Evolutionary conservation across 2,113 vertebrate genomes (phyloP).

Genomic region (Hylia prasina): DNA sequence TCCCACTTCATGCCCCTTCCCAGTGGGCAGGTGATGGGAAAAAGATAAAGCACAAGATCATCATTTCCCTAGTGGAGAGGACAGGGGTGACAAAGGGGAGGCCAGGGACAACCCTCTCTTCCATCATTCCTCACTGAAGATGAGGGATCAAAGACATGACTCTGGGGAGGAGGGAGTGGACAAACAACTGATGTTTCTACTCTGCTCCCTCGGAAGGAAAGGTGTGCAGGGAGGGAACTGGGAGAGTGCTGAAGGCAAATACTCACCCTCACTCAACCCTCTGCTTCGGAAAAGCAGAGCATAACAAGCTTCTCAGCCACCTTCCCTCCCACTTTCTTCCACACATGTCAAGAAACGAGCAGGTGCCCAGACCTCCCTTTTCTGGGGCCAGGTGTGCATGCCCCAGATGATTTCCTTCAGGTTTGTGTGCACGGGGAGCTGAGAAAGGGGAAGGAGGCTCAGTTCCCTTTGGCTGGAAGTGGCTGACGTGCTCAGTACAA

Average conservation of each 20-base stretch:
- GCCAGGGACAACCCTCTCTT: neutral
- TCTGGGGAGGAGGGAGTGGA: fast-evolving
- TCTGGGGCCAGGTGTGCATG: neutral
- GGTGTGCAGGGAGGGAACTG: neutral
- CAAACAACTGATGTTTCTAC: neutral
- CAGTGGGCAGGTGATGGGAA: neutral
- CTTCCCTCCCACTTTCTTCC: neutral
- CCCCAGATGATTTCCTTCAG: neutral
- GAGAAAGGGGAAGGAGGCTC: neutral
- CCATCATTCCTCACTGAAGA: neutral
- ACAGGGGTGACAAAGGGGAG: neutral
- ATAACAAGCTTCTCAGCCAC: neutral
- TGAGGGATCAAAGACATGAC: neutral
- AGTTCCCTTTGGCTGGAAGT: neutral
- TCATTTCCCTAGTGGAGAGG: neutral
- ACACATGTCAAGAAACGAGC: neutral
- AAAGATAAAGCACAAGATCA: neutral
- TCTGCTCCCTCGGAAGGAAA: neutral
- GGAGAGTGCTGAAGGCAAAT: neutral
- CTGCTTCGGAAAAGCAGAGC: neutral
- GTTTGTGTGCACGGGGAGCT: fast-evolving
- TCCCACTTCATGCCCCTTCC: neutral
- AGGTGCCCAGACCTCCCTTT: neutral
- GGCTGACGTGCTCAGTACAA: neutral
- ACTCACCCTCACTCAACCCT: neutral